phyloP scores from a whole-genome alignment of 2,113 vertebrate genomes.

The Dromaius novaehollandiae region DNA sequence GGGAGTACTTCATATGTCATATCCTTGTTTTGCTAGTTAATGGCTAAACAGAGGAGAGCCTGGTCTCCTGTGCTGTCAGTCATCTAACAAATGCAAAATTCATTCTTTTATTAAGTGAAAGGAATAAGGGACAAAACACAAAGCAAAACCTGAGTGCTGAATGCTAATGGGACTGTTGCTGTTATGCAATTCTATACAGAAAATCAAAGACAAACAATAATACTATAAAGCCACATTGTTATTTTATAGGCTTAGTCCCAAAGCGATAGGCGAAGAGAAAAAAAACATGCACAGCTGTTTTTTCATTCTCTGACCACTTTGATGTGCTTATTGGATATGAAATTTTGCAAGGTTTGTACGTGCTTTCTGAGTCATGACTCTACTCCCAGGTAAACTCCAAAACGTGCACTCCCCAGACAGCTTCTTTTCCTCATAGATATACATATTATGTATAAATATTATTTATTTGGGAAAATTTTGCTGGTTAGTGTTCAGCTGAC shows the following conservation, averaged over 20 bases:
- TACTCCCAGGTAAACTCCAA: background rate
- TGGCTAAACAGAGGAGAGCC: background rate
- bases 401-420: background rate
- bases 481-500: background rate
- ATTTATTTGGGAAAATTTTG: background rate
- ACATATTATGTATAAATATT: background rate
- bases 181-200: constrained; percentile 27
- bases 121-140: background rate
- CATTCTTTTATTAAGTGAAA: constrained; percentile 38
- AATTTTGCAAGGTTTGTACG: background rate
- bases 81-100: constrained; percentile 3
- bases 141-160: constrained; percentile 14
- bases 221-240: constrained; percentile 25
- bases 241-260: constrained; percentile 37
- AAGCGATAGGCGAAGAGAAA: constrained; percentile 19
- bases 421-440: background rate
- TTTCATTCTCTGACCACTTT: constrained; percentile 27
- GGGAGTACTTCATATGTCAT: background rate
- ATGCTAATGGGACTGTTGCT: constrained; percentile 11
- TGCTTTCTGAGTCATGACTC: background rate
- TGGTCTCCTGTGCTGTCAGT: background rate
- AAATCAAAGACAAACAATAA: constrained; percentile 54
- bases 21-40: background rate
- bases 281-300: constrained; percentile 29
- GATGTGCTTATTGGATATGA: background rate